These are phyloP conservation scores for Hyalella azteca DNA, from an alignment of 2,888 invertebrate species.

Conservation along the genomic window DNA sequence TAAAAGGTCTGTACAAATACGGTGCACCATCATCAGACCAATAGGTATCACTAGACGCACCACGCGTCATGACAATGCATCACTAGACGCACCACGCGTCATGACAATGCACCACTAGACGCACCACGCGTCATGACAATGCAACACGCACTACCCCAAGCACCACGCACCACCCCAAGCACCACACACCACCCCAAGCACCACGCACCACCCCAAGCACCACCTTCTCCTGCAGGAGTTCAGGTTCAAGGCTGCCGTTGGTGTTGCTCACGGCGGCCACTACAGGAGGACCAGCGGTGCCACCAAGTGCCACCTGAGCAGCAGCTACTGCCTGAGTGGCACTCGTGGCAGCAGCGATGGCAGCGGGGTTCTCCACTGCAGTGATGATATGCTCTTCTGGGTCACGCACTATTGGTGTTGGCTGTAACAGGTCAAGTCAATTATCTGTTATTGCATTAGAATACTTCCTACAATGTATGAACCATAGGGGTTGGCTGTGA, in stretches of 20 bases:
- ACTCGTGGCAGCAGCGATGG: constrained; percentile 27
- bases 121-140: no score
- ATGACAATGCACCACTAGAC: no score
- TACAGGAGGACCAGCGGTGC: background rate
- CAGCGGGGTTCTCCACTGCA: constrained; percentile 58
- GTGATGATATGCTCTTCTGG: constrained; percentile 56
- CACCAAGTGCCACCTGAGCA: background rate
- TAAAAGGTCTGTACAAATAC: no score
- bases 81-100: no score
- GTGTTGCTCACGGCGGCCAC: background rate
- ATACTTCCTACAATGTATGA: no score
- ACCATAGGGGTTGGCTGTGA: no score
- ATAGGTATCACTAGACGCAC: no score
- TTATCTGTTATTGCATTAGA: no score
- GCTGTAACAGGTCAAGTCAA: no score
- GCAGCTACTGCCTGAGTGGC: constrained; percentile 24
- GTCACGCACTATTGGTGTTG: constrained; percentile 48
- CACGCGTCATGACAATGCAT: no score
- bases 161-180: background rate
- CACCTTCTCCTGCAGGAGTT: background rate
- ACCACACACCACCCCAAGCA: background rate
- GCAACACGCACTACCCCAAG: background rate
- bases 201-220: no score
- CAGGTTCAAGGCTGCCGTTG: background rate
- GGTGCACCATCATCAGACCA: no score